These are phyloP conservation scores for Brachypteracias leptosomus DNA, from an alignment of 2,113 vertebrate species.

Conservation along the genomic window DNA sequence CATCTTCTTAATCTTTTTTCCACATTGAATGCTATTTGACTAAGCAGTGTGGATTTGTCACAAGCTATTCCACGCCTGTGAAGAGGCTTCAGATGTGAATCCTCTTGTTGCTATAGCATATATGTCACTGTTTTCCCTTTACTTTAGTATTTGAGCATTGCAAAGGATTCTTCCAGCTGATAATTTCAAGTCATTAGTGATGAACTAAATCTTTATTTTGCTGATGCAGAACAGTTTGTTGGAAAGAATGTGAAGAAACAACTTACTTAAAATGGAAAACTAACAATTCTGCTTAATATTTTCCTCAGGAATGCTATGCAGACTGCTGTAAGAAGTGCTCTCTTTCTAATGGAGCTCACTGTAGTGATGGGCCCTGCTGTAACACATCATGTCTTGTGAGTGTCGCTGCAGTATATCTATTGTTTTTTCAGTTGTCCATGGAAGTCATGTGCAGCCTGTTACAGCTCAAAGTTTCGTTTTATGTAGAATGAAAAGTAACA, in stretches of 20 bases:
- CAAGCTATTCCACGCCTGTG: neutral
- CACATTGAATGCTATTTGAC: neutral
- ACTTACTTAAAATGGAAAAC: neutral
- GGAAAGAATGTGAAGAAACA: neutral
- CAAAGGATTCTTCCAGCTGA: neutral
- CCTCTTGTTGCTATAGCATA: neutral
- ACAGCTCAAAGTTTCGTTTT: neutral
- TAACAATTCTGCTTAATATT: neutral
- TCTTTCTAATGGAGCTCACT: conserved; percentile 94
- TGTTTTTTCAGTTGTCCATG: neutral
- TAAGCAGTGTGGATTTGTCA: neutral
- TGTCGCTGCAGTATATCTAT: neutral
- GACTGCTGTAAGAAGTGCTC: conserved; percentile 98
- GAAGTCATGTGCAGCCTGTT: neutral
- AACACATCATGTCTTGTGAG: conserved; percentile 90
- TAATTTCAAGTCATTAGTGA: neutral
- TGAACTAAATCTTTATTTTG: neutral
- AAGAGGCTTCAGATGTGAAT: neutral
- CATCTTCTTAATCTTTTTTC: neutral
- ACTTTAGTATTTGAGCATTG: neutral
- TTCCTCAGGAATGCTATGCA: conserved; percentile 88
- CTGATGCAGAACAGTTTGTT: neutral
- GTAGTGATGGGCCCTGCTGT: conserved; percentile 96
- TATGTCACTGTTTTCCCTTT: neutral
- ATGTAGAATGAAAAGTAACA: neutral